Evolutionary conservation across 2,888 invertebrate species (phyloP).

Genomic region (Crematogaster levior): DNA sequence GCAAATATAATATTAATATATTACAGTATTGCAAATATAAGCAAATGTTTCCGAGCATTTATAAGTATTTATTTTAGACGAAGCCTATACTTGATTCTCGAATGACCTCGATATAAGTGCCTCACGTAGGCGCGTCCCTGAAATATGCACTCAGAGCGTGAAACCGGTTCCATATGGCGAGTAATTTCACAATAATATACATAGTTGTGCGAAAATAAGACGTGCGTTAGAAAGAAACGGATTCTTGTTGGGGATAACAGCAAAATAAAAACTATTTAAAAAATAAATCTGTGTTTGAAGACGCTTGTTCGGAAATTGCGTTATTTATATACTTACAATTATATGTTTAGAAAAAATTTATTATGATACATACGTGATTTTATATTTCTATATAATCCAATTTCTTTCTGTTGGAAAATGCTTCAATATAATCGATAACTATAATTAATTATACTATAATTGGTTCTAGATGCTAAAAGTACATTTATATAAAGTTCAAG

Average conservation of each 20-base stretch:
- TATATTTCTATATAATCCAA: not conserved
- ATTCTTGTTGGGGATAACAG: not conserved
- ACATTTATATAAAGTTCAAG: not conserved
- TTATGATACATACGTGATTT: not conserved
- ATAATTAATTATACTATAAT: too few relatives aligned
- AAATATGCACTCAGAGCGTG: slow-evolving; percentile 45
- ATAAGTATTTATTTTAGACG: not conserved
- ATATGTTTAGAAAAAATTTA: not conserved
- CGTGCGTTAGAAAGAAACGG: slow-evolving; percentile 3
- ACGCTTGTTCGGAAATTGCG: too few relatives aligned
- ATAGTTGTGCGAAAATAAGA: slow-evolving; percentile 36
- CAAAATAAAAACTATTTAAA: not conserved
- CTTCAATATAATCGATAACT: too few relatives aligned
- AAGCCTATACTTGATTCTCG: not conserved
- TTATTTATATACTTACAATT: not conserved
- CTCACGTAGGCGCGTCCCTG: slow-evolving; percentile 47
- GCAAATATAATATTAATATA: not conserved
- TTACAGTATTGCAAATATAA: not conserved
- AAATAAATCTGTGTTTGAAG: not conserved
- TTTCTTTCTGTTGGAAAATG: not conserved
- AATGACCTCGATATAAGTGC: slow-evolving; percentile 13
- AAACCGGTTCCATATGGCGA: slow-evolving; percentile 44
- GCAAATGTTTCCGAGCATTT: not conserved
- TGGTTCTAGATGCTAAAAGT: not conserved
- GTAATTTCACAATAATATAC: slow-evolving; percentile 51